Evolutionary conservation across 2,797 vertebrate species (phyloP).

Genomic region (Gadopsis bispinosus): DNA sequence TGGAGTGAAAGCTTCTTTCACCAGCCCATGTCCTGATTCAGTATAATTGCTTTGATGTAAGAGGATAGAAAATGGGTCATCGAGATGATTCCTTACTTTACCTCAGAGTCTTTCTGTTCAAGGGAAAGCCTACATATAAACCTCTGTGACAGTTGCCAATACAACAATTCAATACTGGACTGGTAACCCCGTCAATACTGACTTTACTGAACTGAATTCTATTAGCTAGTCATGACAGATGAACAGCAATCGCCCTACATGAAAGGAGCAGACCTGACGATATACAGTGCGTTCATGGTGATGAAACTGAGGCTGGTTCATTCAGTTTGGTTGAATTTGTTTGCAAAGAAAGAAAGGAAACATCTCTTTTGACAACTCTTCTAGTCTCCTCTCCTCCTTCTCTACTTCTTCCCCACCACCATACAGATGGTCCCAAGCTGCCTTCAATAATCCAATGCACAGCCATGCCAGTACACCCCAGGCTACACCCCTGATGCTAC

Average conservation of each 20-base stretch:
- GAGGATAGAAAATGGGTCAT: conserved; percentile 18
- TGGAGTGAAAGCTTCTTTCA: conserved; percentile 18
- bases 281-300: neutral
- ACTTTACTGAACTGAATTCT: neutral
- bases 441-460: conserved; percentile 84
- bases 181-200: neutral
- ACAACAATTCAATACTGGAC: neutral
- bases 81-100: conserved; percentile 12
- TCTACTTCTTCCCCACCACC: conserved; percentile 66
- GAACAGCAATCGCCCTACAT: neutral
- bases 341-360: neutral
- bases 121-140: conserved; percentile 4
- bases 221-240: neutral
- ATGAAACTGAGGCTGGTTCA: conserved; percentile 3
- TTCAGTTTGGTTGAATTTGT: conserved; percentile 6
- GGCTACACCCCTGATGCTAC: conserved; percentile 83
- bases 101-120: conserved; percentile 4
- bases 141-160: neutral
- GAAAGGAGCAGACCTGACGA: neutral
- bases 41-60: conserved; percentile 5
- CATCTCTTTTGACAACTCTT: conserved; percentile 34
- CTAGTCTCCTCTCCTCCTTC: conserved; percentile 50
- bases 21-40: conserved; percentile 4
- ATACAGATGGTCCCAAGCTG: conserved; percentile 85
- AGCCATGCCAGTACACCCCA: conserved; percentile 82